Conservation (phyloP, 2,113 vertebrate genomes). For the Martes martes region DNA sequence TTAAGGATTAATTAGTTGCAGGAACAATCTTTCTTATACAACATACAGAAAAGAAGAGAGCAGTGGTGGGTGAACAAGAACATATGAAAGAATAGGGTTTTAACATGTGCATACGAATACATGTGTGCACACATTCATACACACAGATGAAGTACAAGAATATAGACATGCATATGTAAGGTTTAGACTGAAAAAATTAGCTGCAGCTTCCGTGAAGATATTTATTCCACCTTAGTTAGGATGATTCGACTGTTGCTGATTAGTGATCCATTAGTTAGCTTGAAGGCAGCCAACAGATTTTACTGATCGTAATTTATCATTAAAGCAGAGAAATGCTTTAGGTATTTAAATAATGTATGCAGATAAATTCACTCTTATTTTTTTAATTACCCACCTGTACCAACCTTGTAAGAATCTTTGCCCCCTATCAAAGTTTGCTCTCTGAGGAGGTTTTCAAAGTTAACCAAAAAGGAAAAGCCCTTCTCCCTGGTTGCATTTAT, state of each 20-base stretch:
- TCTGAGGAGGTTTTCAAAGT: constrained; percentile 41
- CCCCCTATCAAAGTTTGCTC: constrained; percentile 38
- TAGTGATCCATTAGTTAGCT: constrained; percentile 62
- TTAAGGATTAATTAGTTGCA: constrained; percentile 83
- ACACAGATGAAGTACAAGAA: background rate
- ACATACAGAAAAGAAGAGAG: constrained; percentile 51
- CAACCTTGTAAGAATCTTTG: constrained; percentile 54
- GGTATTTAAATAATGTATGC: constrained; percentile 72
- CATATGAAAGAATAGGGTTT: background rate
- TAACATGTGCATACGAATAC: background rate
- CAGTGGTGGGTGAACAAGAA: background rate
- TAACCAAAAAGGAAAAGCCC: background rate
- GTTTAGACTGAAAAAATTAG: background rate
- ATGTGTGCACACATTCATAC: background rate
- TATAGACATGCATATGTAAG: background rate
- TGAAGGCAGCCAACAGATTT: constrained; percentile 68
- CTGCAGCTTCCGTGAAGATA: background rate
- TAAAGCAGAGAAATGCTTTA: constrained; percentile 73
- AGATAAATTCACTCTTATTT: constrained; percentile 73
- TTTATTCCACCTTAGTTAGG: constrained; percentile 41
- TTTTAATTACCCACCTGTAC: constrained; percentile 63
- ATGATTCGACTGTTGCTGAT: constrained; percentile 43
- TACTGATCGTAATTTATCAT: constrained; percentile 70
- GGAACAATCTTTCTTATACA: constrained; percentile 77
- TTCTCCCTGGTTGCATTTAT: background rate